These are phyloP conservation scores for Nematostella vectensis DNA, from an alignment of 92 coral and sea anemone species.

Conservation along the genomic window DNA sequence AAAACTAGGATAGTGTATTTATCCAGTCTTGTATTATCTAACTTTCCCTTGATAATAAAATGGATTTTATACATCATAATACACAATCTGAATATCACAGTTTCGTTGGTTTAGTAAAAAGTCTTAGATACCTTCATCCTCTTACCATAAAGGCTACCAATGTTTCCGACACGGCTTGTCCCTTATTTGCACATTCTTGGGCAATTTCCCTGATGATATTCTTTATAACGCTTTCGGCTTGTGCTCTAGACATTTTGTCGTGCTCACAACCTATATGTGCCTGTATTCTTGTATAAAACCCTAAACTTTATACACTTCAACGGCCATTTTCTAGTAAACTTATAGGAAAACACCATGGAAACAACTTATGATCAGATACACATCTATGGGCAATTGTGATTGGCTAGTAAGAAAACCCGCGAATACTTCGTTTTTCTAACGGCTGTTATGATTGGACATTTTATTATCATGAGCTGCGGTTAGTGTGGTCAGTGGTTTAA, in stretches of 20 bases:
- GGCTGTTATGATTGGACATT: not conserved
- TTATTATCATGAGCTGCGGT: not conserved
- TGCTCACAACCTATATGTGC: too few species aligned
- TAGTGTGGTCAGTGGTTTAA: not conserved
- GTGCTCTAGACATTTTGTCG: constrained; percentile 79
- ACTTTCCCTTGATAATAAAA: too few species aligned
- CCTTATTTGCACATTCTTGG: constrained; percentile 95
- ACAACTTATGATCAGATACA: constrained; percentile 21
- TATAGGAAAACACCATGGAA: constrained; percentile 30
- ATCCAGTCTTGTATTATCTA: too few species aligned
- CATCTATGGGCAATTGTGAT: constrained; percentile 1
- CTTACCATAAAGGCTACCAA: constrained; percentile 94
- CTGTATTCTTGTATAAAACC: too few species aligned
- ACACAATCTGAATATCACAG: too few species aligned
- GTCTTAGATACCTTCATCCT: too few species aligned
- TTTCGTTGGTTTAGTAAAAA: too few species aligned
- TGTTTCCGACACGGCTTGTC: constrained; percentile 97
- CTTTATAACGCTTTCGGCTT: constrained; percentile 98
- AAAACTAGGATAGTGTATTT: too few species aligned
- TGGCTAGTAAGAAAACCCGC: constrained; percentile 5
- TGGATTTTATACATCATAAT: too few species aligned
- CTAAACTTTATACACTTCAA: not conserved
- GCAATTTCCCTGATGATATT: constrained; percentile 97
- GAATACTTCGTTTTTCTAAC: not conserved
- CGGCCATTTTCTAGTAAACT: not conserved